Evolutionary conservation across 2,888 invertebrate genomes (phyloP).

Genomic region (Myathropa florea): DNA sequence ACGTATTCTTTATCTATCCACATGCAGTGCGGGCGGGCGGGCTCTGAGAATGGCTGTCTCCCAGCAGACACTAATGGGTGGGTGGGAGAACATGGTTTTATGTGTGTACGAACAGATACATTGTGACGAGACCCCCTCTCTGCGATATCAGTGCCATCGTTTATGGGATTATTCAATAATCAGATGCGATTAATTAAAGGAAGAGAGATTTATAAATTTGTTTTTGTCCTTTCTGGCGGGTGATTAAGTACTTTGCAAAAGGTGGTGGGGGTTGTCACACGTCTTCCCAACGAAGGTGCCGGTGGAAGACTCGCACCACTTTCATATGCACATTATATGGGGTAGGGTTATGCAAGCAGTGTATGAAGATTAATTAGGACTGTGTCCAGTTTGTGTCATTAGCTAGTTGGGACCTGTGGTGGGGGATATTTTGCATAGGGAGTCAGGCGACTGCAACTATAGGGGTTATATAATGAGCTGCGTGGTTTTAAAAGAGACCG

Average conservation of each 20-base stretch:
- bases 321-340: neutral
- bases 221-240: slow-evolving; percentile 24
- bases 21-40: neutral
- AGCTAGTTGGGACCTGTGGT: slow-evolving; percentile 4
- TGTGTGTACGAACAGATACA: neutral
- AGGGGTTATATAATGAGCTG: neutral
- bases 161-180: slow-evolving; percentile 64
- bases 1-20: slow-evolving; percentile 37
- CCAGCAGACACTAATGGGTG: neutral
- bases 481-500: no score
- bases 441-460: neutral
- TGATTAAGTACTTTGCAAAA: neutral
- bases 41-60: neutral
- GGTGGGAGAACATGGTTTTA: neutral
- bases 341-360: slow-evolving; percentile 8
- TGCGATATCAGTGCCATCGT: slow-evolving; percentile 29
- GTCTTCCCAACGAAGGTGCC: slow-evolving; percentile 12
- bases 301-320: neutral
- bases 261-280: neutral
- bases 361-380: slow-evolving; percentile 61
- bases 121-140: neutral
- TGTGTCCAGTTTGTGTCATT: slow-evolving; percentile 21
- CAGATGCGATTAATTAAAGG: slow-evolving; percentile 64
- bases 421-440: neutral
- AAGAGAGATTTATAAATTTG: slow-evolving; percentile 52